Base-by-base conservation (phyloP, 2,888 invertebrate species). In the Aporophyla nigra region DNA sequence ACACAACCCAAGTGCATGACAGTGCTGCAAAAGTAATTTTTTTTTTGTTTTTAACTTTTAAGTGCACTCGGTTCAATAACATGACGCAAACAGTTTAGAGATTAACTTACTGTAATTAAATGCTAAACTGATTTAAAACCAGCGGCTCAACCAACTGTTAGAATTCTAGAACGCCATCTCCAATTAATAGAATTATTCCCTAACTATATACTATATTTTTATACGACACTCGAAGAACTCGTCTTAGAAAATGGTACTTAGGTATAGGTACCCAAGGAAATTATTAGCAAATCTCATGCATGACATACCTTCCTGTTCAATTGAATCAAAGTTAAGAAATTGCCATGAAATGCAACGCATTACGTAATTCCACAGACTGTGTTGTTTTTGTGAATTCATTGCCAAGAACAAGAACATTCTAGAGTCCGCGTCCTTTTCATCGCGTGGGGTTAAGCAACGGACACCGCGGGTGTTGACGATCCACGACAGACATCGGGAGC, bases 371-470 rank as follows among this genome's bases (percentile, higher is more conserved):
- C 5, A 16, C 12, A 21, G 16, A 43, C 6, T 24, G 5, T 70
- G 70, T 21, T 21, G 27, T 51, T 19, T n/a, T 63, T 40, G 2
- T n/a, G 21, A 33, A 46, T 56, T 46, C 3, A 74, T 74, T 74
- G 54, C 54, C 54, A 46, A 56, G 58, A 40, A 58, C 75, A 24
- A 51, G 40, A 40, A 21, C 33, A 21, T 24, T 49, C 21, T 74
- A 10, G 73, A 51, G 12, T 19, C 2, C 4, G 27, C 16, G 19
- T 0, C 24, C 16, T 24, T 40, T 19, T 16, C 16, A 21, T 24
- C 2, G 40, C 14, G 14, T 14, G 9, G 5, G 19, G 46, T 12
- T 43, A 40, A 53, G 51, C 43, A 27, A 16, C 12, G 43, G 5
- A n/a, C 27, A n/a, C 43, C 14, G 12, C 19, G 16, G 6, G 12